Evolutionary conservation across 2,888 invertebrate genomes (phyloP), one percentile per base, ranked within the genome.

Genomic region (Oscheius sp.): DNA sequence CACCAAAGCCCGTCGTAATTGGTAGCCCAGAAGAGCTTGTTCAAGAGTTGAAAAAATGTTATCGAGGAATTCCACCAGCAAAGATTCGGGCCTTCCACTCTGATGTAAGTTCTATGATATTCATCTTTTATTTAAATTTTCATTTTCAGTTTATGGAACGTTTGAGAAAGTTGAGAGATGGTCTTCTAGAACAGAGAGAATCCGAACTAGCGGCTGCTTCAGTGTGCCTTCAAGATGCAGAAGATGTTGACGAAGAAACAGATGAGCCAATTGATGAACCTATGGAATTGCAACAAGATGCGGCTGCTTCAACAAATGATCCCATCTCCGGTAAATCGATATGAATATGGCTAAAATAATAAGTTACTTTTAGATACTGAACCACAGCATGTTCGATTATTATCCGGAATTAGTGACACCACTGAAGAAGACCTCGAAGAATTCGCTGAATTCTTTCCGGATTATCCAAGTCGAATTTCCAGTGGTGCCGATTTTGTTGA

Each of bases 191-290:
- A 25, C 16, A 23, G 23, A 55, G 25, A 6, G 55, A 55, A 25
- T 16, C 55, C 6, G 55, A 55, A 55, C 2, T 25, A 23, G 55
- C 55, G 12, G 55, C 55, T 55, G 55, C 55, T 13, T 55, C 55
- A 2, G 23, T 55, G 6, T 12, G 23, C 23, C 13, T 55, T 6
- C 49, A 16, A 49, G 49, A 49, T 5, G 5, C 5, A 7, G 49
- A 18, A 49, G 49, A 49, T 35, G 35, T 35, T 9, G 21, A 18
- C 2, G 49, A 49, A 49, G 49, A 3, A 16, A 13, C 16, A 49
- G 5, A 49, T 49, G 49, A 49, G 13, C 16, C 2, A 49, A 13
- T 18, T 5, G 49, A 49, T 16, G 49, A 49, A 13, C 16, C n/a
- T 7, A 49, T 49, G 16, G 16, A 49, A 18, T 2, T 16, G 16